Conservation (phyloP, 2,888 invertebrate species). For the Drosophila subsilvestris region DNA sequence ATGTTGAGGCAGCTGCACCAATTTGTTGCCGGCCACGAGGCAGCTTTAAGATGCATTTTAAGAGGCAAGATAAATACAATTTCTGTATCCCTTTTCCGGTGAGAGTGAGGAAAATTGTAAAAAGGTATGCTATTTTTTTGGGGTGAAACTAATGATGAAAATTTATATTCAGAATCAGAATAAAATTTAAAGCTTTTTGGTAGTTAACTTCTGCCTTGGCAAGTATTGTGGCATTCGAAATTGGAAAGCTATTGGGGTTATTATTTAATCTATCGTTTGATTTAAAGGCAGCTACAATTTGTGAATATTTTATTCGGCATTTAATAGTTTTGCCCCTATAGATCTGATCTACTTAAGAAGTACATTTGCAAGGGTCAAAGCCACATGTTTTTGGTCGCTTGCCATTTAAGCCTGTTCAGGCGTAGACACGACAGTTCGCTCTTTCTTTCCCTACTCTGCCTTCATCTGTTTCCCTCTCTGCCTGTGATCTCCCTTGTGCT, state of each 20-base stretch:
- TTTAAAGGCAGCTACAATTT: too few relatives aligned
- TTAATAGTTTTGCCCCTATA: too few relatives aligned
- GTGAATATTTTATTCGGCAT: too few relatives aligned
- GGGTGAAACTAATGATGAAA: too few relatives aligned
- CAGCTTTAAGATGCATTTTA: slow-evolving; percentile 4
- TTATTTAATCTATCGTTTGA: too few relatives aligned
- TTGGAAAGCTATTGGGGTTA: too few relatives aligned
- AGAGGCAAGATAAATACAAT: not conserved
- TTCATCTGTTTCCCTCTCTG: slow-evolving; percentile 5
- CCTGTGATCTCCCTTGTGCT: slow-evolving; percentile 32
- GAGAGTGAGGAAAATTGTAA: not conserved
- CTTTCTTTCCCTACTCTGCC: not conserved
- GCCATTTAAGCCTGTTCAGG: slow-evolving; percentile 45
- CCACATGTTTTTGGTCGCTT: slow-evolving; percentile 62
- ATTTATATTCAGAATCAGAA: too few relatives aligned
- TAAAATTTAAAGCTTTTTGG: too few relatives aligned
- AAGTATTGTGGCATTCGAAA: too few relatives aligned
- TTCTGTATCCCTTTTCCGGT: not conserved
- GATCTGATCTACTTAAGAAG: too few relatives aligned
- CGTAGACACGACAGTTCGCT: slow-evolving; percentile 7
- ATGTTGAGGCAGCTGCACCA: slow-evolving; percentile 41
- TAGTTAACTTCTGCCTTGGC: too few relatives aligned
- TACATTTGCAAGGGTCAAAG: slow-evolving; percentile 29
- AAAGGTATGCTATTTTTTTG: too few relatives aligned
- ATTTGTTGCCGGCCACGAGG: slow-evolving; percentile 14